Base-by-base conservation (phyloP, 2,888 invertebrate genomes). In the Tanytarsus gracilentus region DNA sequence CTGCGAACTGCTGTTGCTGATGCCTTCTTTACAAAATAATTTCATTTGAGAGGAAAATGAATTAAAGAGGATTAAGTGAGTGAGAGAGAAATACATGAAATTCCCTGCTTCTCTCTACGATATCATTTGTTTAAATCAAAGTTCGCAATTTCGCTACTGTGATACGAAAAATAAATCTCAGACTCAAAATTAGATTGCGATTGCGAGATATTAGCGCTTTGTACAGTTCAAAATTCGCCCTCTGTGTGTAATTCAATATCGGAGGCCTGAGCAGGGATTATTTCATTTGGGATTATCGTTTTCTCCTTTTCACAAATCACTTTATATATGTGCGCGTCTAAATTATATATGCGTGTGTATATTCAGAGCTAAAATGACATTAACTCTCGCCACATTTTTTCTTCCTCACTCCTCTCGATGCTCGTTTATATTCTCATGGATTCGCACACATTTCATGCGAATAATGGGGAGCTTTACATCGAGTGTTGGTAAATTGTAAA, bases 11-110 rank as follows among this genome's bases (percentile, higher is more conserved):
- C n/a, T n/a, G n/a, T n/a, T n/a, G n/a, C n/a, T n/a, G n/a, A n/a
- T n/a, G n/a, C 23, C 21, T 16, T 44, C 18, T 58, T 21, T 27
- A 48, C 48, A 48, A 48, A 18, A 58, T 23, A 58, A 30, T 58
- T 48, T 58, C 44, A 58, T 48, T 58, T n/a, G n/a, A n/a, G n/a
- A n/a, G n/a, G n/a, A n/a, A 30, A 58, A 58, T 58, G 58, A 58
- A 58, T 58, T 58, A 58, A 48, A 58, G 21, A 25, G 48, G 58
- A 58, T 58, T 58, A 11, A 48, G 48, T 9, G 21, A 16, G 16
- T 4, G 16, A 51, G 14, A 14, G 18, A 29, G 51, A 51, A 49
- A 51, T 14, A 8, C 30, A n/a, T 51, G 16, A 33, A 23, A 33
- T 5, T 11, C 33, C 9, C 33, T 36, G 36, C 36, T 36, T 36